Evolutionary conservation across 2,888 invertebrate species (phyloP).

Genomic region (Campaea margaritaria): DNA sequence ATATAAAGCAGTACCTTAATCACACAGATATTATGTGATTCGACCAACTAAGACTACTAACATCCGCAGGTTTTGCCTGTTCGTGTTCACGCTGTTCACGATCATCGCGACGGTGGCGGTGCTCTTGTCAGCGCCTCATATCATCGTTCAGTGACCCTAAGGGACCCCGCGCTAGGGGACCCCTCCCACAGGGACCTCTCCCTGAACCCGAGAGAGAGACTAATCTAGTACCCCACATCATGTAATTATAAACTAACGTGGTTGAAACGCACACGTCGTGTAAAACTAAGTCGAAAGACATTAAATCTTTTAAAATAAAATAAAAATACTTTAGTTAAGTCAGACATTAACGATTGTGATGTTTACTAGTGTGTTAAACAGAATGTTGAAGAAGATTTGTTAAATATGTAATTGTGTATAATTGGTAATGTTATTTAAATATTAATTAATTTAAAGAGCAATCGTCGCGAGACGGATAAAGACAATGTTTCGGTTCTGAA

Average conservation of each 20-base stretch:
- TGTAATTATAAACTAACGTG: constrained; percentile 59
- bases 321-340: constrained; percentile 67
- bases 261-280: constrained; percentile 80
- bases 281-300: constrained; percentile 71
- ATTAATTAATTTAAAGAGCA: constrained; percentile 37
- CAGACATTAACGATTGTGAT: constrained; percentile 81
- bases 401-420: constrained; percentile 63
- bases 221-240: constrained; percentile 51
- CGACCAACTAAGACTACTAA: constrained; percentile 33
- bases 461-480: constrained; percentile 23
- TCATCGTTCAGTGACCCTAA: constrained; percentile 92
- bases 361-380: constrained; percentile 66
- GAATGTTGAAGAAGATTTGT: constrained; percentile 76
- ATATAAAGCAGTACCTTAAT: no score
- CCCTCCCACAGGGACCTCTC: constrained; percentile 29
- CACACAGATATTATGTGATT: no score
- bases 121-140: constrained; percentile 96
- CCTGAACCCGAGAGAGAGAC: constrained; percentile 72
- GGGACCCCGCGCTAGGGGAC: constrained; percentile 40
- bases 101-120: constrained; percentile 97
- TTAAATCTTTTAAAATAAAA: constrained; percentile 64
- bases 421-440: constrained; percentile 43
- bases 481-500: constrained; percentile 30
- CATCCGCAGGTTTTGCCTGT: constrained; percentile 93
- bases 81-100: constrained; percentile 97